Conservation (phyloP, 2,113 vertebrate genomes). For the Neodon shergylaensis region DNA sequence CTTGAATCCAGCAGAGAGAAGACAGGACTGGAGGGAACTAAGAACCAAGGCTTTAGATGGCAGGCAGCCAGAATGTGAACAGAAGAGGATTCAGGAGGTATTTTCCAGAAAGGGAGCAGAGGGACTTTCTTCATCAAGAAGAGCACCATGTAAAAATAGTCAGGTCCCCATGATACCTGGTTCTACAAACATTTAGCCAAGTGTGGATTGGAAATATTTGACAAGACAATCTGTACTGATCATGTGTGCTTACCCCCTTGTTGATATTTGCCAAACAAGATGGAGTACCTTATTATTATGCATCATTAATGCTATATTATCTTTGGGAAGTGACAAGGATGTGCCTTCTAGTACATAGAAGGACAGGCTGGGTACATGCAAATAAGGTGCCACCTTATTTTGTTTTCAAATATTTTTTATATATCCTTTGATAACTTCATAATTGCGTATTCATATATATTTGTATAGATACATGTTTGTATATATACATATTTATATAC, state of each 20-base stretch:
- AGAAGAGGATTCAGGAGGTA: too few species aligned
- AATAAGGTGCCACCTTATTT: not conserved
- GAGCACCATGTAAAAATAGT: not conserved
- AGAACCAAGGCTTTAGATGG: too few species aligned
- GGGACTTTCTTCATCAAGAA: not conserved
- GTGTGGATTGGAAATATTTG: not conserved
- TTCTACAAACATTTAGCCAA: not conserved
- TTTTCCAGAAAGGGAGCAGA: not conserved
- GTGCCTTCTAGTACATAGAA: not conserved
- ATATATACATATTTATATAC: too few species aligned
- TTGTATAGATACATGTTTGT: too few species aligned
- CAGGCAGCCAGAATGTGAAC: too few species aligned
- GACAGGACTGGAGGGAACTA: fast-evolving
- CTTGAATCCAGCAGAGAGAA: not conserved
- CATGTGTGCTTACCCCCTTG: not conserved
- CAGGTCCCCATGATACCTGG: not conserved
- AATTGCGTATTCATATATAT: too few species aligned
- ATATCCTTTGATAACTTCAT: not conserved
- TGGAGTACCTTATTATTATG: not conserved
- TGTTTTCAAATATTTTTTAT: not conserved
- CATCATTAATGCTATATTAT: not conserved
- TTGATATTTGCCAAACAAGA: not conserved
- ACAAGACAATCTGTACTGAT: not conserved
- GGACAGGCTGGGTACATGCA: not conserved
- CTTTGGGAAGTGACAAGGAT: not conserved